phyloP scores from a whole-genome alignment of 2,888 invertebrate species.

The Tachina grossa region DNA sequence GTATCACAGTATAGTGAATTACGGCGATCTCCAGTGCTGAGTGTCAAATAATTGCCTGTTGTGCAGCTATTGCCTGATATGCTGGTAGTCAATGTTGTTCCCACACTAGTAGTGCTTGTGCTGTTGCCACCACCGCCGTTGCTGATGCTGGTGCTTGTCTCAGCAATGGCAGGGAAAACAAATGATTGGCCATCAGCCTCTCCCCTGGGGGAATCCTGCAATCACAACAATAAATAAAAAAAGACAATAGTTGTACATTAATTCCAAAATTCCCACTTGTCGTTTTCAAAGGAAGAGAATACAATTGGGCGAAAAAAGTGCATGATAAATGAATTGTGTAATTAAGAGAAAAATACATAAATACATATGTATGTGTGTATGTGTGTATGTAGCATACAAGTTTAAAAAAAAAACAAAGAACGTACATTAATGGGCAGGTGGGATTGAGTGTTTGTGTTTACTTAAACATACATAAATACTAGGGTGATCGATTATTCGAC shows the following conservation, averaged over 20 bases:
- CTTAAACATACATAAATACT: background rate
- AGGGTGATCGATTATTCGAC: too few species aligned
- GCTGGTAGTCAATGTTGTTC: slow-evolving; percentile 68
- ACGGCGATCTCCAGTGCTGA: slow-evolving; percentile 75
- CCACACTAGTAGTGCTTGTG: slow-evolving; percentile 72
- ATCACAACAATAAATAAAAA: slow-evolving; percentile 49
- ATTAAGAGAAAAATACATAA: slow-evolving; percentile 34
- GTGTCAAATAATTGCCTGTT: slow-evolving; percentile 71
- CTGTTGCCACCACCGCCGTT: slow-evolving; percentile 74
- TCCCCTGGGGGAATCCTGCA: slow-evolving; percentile 87
- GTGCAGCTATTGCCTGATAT: slow-evolving; percentile 74
- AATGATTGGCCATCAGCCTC: slow-evolving; percentile 88
- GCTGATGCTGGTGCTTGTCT: slow-evolving; percentile 79
- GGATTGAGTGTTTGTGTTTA: slow-evolving; percentile 11
- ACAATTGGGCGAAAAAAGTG: slow-evolving; percentile 52
- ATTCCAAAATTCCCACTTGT: slow-evolving; percentile 10
- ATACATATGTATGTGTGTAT: background rate
- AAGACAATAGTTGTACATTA: slow-evolving; percentile 33
- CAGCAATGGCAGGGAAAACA: slow-evolving; percentile 85
- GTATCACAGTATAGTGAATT: slow-evolving; percentile 83
- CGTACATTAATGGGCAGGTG: background rate
- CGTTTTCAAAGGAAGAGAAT: slow-evolving; percentile 41
- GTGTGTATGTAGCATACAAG: background rate
- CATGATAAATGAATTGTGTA: slow-evolving; percentile 61
- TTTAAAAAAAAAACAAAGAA: background rate